Conservation (phyloP, 2,797 vertebrate genomes). For the Arctocebus calabarensis region DNA sequence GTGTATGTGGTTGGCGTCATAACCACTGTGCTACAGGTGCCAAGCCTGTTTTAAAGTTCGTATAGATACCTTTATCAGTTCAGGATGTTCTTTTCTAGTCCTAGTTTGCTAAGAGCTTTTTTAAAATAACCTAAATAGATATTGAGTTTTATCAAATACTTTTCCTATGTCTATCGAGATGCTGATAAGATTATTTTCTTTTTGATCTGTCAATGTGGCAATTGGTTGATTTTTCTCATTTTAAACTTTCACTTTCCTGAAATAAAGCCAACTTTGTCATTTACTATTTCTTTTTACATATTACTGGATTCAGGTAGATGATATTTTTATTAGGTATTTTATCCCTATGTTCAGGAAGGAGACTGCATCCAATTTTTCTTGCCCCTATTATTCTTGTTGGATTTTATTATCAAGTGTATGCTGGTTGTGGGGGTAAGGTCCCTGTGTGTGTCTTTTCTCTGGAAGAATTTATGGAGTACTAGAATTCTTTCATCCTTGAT, state of each 20-base stretch:
- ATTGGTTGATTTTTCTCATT: background rate
- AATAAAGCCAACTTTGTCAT: background rate
- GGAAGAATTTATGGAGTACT: background rate
- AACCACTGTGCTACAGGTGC: too few species aligned
- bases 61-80: background rate
- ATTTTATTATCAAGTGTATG: background rate
- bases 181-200: background rate
- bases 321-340: background rate
- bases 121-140: background rate
- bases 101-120: background rate
- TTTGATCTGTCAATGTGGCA: background rate
- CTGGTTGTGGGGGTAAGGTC: background rate
- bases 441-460: background rate
- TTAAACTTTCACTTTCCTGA: background rate
- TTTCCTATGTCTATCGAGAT: background rate
- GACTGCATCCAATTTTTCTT: background rate
- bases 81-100: background rate
- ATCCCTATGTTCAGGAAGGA: background rate
- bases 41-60: background rate
- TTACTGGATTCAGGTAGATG: background rate
- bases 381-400: background rate
- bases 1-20: too few species aligned
- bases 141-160: background rate
- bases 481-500: background rate
- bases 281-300: background rate